Base-by-base conservation (phyloP, 2,113 vertebrate species). In the Centropus unirufus region DNA sequence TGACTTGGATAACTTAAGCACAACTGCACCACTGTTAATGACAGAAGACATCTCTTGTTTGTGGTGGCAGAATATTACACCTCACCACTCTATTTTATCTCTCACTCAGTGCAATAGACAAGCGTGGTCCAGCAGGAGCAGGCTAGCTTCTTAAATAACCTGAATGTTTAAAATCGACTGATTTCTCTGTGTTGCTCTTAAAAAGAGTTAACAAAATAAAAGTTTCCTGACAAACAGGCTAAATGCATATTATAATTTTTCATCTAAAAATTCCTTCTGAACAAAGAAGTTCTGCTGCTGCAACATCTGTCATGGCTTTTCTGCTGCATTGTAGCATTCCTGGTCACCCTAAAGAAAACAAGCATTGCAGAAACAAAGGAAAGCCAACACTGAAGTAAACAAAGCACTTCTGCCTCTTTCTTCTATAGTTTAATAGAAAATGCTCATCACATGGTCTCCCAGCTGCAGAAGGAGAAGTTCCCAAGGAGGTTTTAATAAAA, bases 401-500 rank as follows among this genome's bases (percentile, higher is more conserved):
- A 96, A 95, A 94, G 46, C 58, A 74, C 49, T 95, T 92, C 76
- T 95, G 82, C 64, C 30, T 78, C 76, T 88, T 93, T 92, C 74
- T 66, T 90, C 77, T 49, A 29, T 2, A 36, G 29, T 84, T 92
- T 87, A 87, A 94, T 79, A 87, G 88, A 88, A 96, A 95, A 88
- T 20, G 36, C 36, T 93, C 24, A 83, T 90, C 86, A 90, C 69
- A 84, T 54, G 58, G 57, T 72, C 69, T 93, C 66, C 17, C 66
- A 92, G 80, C 64, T 94, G 94, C 90, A 89, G 76, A 68, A 96
- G 73, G 24, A 91, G 72, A 87, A 88, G 59, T 52, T 88, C 76
- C 76, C 57, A 89, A 77, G 44, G 82, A 92, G 57, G 64, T 89
- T 96, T 91, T 82, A 93, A 83, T 89, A 90, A 93, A 94, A 95